phyloP scores from a whole-genome alignment of 1,140 invertebrate species.

The Caenorhabditis latens region DNA sequence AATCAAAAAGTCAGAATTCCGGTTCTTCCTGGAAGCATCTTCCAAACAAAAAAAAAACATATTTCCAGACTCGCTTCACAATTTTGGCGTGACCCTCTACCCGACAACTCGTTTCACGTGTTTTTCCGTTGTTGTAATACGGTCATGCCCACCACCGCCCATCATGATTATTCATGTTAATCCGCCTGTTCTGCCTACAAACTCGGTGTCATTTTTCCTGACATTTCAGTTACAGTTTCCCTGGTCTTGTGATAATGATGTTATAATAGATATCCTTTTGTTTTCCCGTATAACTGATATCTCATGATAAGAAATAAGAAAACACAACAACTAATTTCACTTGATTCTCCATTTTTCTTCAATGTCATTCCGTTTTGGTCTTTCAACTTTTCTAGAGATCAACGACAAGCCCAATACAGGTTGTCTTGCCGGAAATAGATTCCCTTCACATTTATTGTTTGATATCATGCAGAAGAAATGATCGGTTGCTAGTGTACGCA shows the following conservation, averaged over 20 bases:
- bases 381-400: slow-evolving; percentile 44
- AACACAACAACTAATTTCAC: neutral
- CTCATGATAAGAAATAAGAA: neutral
- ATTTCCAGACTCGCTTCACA: neutral
- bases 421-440: slow-evolving; percentile 41
- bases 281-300: neutral
- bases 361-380: neutral
- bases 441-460: slow-evolving; percentile 1
- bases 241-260: slow-evolving; percentile 9
- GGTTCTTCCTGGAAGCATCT: neutral
- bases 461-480: slow-evolving; percentile 7
- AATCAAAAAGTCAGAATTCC: too few species aligned
- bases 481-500: neutral
- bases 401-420: slow-evolving; percentile 40
- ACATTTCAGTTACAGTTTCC: neutral
- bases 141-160: slow-evolving; percentile 32
- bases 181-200: neutral
- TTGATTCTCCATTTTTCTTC: neutral
- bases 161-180: slow-evolving; percentile 50
- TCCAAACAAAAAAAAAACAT: neutral
- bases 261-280: neutral
- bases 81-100: neutral
- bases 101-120: slow-evolving; percentile 27
- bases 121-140: slow-evolving; percentile 44
- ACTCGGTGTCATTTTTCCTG: neutral